Base-by-base conservation (phyloP, 30 jellyfish, hydroid and myxozoan species). In the Rhopilema esculentum region DNA sequence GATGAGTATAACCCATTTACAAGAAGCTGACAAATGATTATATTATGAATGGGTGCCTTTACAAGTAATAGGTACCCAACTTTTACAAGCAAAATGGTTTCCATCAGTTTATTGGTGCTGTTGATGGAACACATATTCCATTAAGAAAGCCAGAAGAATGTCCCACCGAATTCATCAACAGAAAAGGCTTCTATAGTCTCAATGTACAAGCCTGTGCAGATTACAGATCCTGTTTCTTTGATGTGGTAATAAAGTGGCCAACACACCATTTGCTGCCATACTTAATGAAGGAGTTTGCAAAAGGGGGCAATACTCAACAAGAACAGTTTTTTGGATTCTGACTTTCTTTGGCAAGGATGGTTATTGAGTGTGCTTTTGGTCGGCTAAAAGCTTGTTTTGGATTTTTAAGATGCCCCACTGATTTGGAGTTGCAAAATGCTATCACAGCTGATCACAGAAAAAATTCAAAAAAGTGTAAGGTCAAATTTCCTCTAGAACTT, bases 51-150 rank as follows among this genome's bases (percentile, higher is more conserved):
- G n/a, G n/a, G n/a, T n/a, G n/a, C n/a, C n/a, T n/a, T n/a, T n/a
- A n/a, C n/a, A 40, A 40, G 57, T 6, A 40, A 40, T 40, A 6
- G 12, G 57, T 12, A 40, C 9, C 57, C 57, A 40, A 40, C 57
- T 40, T 40, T 40, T 40, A 40, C 57, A 40, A 40, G 57, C 57
- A 40, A 40, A 2, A 84, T 73, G 93, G 89, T 28, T 82, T 82
- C 70, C 91, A 89, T 19, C 91, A 82, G 76, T 82, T 82, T 66
- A 82, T 82, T 66, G 91, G 91, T 17, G 90, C 88, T 21, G 77
- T 72, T 40, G 89, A 84, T 73, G 89, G 77, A 22, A 70, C 89
- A 72, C 89, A 86, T 66, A 64, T 86, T 20, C 72, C 70, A n/a
- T 75, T 86, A 19, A 64, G 25, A 40, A 67, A 50, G 52, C 95